Conservation (phyloP, 2,888 invertebrate genomes). For the Yponomeuta plumbellus region DNA sequence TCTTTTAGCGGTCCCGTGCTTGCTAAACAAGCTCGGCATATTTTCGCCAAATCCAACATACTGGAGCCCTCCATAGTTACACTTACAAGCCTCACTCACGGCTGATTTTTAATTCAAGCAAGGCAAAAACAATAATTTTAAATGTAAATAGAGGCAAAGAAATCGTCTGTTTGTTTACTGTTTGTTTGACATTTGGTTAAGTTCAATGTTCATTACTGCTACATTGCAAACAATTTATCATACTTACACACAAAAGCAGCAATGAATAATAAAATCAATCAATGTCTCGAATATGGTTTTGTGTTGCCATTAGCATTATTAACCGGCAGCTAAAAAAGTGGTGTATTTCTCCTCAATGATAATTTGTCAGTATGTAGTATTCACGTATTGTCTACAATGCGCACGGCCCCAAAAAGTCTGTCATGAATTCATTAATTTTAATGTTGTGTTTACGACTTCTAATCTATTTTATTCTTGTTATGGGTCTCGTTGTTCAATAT, state of each 20-base stretch:
- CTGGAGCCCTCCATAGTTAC: neutral
- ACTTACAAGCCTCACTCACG: too few species aligned
- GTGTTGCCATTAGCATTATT: neutral
- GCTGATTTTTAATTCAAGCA: too few species aligned
- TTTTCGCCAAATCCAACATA: constrained; percentile 49
- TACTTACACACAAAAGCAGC: neutral
- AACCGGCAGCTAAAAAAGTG: neutral
- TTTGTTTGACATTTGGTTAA: neutral
- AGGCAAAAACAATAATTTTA: too few species aligned
- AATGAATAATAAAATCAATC: neutral
- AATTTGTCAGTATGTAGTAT: too few species aligned
- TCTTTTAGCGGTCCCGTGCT: constrained; percentile 58
- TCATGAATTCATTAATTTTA: too few species aligned
- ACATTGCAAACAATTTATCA: neutral
- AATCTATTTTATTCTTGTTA: too few species aligned
- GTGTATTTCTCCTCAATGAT: neutral
- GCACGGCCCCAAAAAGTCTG: too few species aligned
- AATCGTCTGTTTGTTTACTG: constrained; percentile 13
- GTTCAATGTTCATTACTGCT: neutral
- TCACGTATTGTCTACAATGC: too few species aligned
- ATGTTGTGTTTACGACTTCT: too few species aligned
- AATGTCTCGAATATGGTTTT: neutral
- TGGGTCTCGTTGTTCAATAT: too few species aligned
- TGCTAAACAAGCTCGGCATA: constrained; percentile 64
- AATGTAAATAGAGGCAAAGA: constrained; percentile 31